These are phyloP conservation scores for Monomorium pharaonis DNA, from an alignment of 1,140 invertebrate species.

Conservation along the genomic window DNA sequence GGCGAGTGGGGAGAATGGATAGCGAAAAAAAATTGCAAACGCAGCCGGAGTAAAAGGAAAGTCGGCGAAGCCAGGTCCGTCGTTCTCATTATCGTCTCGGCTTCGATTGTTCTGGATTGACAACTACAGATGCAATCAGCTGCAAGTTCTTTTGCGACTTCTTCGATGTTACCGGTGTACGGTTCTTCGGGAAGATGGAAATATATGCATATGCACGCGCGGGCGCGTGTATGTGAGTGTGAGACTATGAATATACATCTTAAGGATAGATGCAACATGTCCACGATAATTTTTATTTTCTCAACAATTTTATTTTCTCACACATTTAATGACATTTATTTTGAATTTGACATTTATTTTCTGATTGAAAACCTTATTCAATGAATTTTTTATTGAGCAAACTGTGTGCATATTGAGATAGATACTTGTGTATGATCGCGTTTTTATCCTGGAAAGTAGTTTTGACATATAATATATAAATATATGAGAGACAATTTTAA, in stretches of 20 bases:
- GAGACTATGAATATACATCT: not conserved
- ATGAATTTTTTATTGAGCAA: not conserved
- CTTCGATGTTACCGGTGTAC: conserved; percentile 8
- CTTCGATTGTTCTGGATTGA: conserved; percentile 74
- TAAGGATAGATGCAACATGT: not conserved
- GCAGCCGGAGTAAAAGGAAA: conserved; percentile 60
- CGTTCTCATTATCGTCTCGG: conserved; percentile 76
- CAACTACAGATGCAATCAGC: conserved; percentile 69
- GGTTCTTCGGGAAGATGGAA: not conserved
- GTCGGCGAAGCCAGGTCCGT: conserved; percentile 63
- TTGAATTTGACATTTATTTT: conserved; percentile 31
- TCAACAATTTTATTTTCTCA: too few species aligned
- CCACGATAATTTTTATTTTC: not conserved
- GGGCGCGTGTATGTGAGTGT: too few species aligned
- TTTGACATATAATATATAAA: not conserved
- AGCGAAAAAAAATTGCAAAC: conserved; percentile 67
- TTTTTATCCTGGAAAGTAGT: conserved; percentile 1
- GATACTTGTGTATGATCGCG: not conserved
- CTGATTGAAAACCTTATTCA: not conserved
- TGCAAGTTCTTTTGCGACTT: conserved; percentile 66
- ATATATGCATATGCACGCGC: not conserved
- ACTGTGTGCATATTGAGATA: not conserved
- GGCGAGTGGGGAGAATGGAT: conserved; percentile 11
- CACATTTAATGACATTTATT: not conserved
- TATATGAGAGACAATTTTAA: not conserved